phyloP scores from a whole-genome alignment of 2,888 invertebrate species.

The Leucophora obtusa region DNA sequence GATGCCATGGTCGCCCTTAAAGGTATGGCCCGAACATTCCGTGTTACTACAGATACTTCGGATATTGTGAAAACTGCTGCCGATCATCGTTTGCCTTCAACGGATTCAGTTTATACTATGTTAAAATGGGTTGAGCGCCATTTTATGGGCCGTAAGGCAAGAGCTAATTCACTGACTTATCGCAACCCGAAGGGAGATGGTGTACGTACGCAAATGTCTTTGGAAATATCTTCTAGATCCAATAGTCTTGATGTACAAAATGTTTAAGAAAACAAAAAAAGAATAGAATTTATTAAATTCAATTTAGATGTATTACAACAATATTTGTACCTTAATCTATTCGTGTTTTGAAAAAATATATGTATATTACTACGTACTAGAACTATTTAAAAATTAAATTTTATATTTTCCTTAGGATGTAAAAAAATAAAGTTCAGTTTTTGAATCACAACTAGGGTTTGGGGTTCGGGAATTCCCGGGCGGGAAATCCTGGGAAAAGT shows the following conservation, averaged over 20 bases:
- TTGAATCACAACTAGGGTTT: too few relatives aligned
- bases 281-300: slow-evolving; percentile 23
- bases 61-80: slow-evolving; percentile 92
- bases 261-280: slow-evolving; percentile 64
- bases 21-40: slow-evolving; percentile 95
- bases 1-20: slow-evolving; percentile 94
- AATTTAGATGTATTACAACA: slow-evolving; percentile 44
- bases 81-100: slow-evolving; percentile 90
- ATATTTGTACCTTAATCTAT: slow-evolving; percentile 57
- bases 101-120: slow-evolving; percentile 93
- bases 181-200: slow-evolving; percentile 84
- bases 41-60: slow-evolving; percentile 86
- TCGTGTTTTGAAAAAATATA: slow-evolving; percentile 15
- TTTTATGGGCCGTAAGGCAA: slow-evolving; percentile 87
- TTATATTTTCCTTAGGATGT: background rate
- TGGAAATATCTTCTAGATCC: slow-evolving; percentile 79
- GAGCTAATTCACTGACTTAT: slow-evolving; percentile 84
- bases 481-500: too few relatives aligned
- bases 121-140: slow-evolving; percentile 94
- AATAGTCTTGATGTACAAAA: slow-evolving; percentile 74
- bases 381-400: background rate
- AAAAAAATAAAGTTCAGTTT: background rate
- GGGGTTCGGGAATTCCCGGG: too few relatives aligned
- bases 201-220: slow-evolving; percentile 88
- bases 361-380: background rate